A percentile compares a stretch with the other conserved stretches of the same genome.
Evolutionary conservation across 2,888 invertebrate species (phyloP).

Genomic region (Copidosoma aretas): DNA sequence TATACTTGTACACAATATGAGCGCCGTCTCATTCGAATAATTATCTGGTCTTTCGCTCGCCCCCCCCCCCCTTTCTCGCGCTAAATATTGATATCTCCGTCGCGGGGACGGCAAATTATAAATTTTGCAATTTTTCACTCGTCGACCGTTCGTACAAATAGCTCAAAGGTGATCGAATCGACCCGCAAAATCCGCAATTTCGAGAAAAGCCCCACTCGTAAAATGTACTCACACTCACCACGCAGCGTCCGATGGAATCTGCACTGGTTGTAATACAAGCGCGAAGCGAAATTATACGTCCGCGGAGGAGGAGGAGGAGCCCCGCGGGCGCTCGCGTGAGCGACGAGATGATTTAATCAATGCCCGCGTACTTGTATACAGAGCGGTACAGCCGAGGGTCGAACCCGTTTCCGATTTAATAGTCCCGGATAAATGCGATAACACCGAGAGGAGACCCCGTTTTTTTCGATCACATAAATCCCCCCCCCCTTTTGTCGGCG

Average conservation of each 20-base stretch:
- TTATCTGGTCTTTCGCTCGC: background rate
- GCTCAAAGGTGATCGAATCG: too few species aligned
- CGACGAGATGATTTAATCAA: constrained; percentile 41
- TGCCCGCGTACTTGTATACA: too few species aligned
- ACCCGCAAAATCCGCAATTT: background rate
- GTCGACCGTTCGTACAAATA: too few species aligned
- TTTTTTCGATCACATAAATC: constrained; percentile 39
- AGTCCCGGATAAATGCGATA: constrained; percentile 35
- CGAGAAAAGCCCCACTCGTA: background rate
- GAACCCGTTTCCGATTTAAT: constrained; percentile 41
- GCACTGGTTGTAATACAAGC: too few species aligned
- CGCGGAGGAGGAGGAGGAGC: too few species aligned
- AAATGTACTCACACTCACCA: too few species aligned
- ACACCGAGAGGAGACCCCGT: constrained; percentile 10
- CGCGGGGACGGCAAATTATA: too few species aligned
- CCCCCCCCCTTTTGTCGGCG: constrained; percentile 37
- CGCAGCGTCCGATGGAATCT: too few species aligned
- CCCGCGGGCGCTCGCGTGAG: constrained; percentile 24
- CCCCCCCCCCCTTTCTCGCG: background rate
- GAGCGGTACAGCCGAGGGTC: constrained; percentile 34
- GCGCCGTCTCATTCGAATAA: constrained; percentile 24
- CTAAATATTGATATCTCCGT: background rate
- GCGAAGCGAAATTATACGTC: constrained; percentile 32
- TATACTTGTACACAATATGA: too few species aligned
- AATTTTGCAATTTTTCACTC: too few species aligned